phyloP scores from a whole-genome alignment of 1,140 invertebrate genomes.

The Dolichoris vasculosae region DNA sequence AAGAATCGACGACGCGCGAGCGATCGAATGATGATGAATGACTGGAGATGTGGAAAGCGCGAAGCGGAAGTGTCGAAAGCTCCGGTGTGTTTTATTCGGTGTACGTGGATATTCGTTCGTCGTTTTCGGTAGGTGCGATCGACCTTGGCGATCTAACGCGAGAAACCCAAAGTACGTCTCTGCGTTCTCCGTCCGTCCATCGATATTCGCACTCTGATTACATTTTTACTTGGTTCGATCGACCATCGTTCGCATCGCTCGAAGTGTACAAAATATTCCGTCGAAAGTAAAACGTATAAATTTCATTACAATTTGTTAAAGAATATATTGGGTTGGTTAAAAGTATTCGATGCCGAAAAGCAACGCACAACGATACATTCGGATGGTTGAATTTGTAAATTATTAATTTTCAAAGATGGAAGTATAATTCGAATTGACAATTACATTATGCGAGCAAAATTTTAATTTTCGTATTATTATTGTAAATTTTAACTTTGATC shows the following conservation, averaged over 20 bases:
- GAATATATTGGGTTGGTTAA: background rate
- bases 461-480: background rate
- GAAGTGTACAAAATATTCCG: background rate
- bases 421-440: background rate
- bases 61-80: too few species aligned
- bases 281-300: background rate
- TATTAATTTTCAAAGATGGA: background rate
- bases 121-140: background rate
- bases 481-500: background rate
- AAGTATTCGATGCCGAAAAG: background rate
- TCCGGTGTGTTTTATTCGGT: background rate
- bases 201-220: background rate
- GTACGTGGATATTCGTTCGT: background rate
- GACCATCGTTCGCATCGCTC: background rate
- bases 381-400: background rate
- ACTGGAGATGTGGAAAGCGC: too few species aligned
- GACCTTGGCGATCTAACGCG: too few species aligned
- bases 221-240: background rate
- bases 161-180: too few species aligned
- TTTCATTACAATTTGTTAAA: background rate
- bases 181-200: background rate
- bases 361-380: background rate
- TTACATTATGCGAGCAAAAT: conserved; percentile 7
- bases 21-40: too few species aligned
- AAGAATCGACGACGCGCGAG: background rate